Percentiles rank a stretch among this genome's conserved stretches.
Evolutionary conservation across 2,888 invertebrate genomes (phyloP).

Genomic region (Tachystola acroxantha): DNA sequence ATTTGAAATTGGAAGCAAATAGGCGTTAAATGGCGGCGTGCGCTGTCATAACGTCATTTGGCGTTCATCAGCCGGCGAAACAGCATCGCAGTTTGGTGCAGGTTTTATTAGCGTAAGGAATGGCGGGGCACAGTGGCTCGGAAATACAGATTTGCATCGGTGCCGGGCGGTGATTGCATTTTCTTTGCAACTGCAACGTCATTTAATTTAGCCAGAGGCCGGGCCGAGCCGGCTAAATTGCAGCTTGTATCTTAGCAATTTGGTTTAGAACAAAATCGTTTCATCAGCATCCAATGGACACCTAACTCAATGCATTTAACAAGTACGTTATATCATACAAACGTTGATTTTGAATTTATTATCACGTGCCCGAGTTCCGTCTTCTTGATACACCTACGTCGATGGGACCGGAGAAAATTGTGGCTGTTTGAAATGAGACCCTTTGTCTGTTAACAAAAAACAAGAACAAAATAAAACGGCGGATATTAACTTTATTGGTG

Average conservation of each 20-base stretch:
- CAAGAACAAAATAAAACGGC: no score
- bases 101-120: constrained; percentile 78
- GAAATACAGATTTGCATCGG: constrained; percentile 75
- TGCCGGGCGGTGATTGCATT: constrained; percentile 72
- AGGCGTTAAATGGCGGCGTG: constrained; percentile 82
- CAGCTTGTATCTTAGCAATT: constrained; percentile 40
- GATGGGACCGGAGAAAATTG: no score
- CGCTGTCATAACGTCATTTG: constrained; percentile 77
- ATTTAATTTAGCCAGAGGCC: constrained; percentile 64
- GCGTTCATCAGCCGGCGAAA: constrained; percentile 75
- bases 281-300: constrained; percentile 1
- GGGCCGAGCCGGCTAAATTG: constrained; percentile 47
- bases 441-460: no score
- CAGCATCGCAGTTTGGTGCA: constrained; percentile 74
- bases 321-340: no score
- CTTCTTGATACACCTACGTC: no score
- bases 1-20: constrained; percentile 81
- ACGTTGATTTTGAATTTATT: no score
- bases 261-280: constrained; percentile 14
- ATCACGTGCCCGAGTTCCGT: no score
- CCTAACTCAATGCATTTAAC: not conserved
- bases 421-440: no score
- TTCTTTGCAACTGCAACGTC: constrained; percentile 70
- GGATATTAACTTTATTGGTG: no score
- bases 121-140: constrained; percentile 71